These are phyloP conservation scores for Nycticryphes semicollaris DNA, from an alignment of 2,113 vertebrate genomes.

Conservation along the genomic window DNA sequence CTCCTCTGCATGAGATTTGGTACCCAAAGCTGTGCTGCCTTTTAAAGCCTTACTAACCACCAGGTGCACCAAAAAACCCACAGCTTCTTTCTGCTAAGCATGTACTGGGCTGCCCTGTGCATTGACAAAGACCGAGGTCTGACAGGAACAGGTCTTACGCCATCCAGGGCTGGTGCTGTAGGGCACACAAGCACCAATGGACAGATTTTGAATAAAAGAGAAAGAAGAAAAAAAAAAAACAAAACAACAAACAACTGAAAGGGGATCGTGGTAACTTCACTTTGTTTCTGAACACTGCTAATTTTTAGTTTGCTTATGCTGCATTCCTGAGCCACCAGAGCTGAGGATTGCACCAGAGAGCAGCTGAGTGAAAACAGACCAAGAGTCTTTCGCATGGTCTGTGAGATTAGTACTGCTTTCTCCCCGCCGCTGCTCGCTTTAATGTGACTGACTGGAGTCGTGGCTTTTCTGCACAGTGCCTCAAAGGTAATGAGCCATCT, in stretches of 20 bases:
- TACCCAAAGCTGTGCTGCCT: neutral
- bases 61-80: neutral
- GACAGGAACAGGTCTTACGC: neutral
- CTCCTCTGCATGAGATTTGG: neutral
- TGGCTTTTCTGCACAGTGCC: neutral
- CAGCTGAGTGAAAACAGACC: neutral
- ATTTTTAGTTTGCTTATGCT: neutral
- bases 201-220: neutral
- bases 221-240: too few relatives aligned
- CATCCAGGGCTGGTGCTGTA: neutral
- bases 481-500: neutral
- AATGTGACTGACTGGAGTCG: neutral
- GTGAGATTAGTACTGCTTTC: neutral
- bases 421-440: neutral
- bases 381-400: rapidly evolving
- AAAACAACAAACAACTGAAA: neutral
- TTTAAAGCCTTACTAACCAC: neutral
- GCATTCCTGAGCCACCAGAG: neutral
- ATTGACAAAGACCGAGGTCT: neutral
- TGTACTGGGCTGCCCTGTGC: neutral
- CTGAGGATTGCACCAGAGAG: neutral
- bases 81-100: neutral
- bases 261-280: neutral
- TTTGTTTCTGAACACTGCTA: neutral
- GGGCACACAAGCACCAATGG: neutral